A percentile compares a stretch with the other conserved stretches of the same genome.
Conservation (phyloP, 2,113 vertebrate genomes). For the Charadrius vociferus region DNA sequence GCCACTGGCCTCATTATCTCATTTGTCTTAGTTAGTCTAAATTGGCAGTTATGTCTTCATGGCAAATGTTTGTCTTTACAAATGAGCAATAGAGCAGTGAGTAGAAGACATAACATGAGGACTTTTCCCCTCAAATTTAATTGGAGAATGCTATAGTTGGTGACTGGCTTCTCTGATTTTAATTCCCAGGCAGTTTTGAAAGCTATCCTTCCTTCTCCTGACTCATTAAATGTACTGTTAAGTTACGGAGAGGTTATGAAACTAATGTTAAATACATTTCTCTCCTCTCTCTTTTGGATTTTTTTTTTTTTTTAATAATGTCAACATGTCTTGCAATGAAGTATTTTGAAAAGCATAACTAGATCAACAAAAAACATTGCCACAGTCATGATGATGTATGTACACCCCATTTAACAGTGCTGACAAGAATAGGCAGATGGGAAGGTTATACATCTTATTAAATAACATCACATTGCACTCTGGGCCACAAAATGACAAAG, state of each 20-base stretch:
- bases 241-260: neutral
- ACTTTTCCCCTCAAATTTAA: slow-evolving; percentile 11
- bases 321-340: neutral
- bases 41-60: slow-evolving; percentile 81
- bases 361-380: slow-evolving; percentile 33
- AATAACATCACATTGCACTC: slow-evolving; percentile 45
- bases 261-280: neutral
- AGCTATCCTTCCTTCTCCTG: neutral
- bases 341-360: neutral
- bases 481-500: slow-evolving; percentile 43
- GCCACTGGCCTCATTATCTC: slow-evolving; percentile 79
- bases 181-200: neutral
- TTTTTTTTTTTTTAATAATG: neutral
- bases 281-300: neutral
- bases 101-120: slow-evolving; percentile 21
- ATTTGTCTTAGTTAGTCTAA: slow-evolving; percentile 85
- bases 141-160: neutral
- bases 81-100: slow-evolving; percentile 75
- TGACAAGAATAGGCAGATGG: neutral
- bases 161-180: neutral
- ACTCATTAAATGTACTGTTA: neutral
- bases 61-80: slow-evolving; percentile 82
- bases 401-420: neutral
- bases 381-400: neutral
- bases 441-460: slow-evolving; percentile 50